phyloP scores from a whole-genome alignment of 2,888 invertebrate species.

The Tenthredo mesomela region DNA sequence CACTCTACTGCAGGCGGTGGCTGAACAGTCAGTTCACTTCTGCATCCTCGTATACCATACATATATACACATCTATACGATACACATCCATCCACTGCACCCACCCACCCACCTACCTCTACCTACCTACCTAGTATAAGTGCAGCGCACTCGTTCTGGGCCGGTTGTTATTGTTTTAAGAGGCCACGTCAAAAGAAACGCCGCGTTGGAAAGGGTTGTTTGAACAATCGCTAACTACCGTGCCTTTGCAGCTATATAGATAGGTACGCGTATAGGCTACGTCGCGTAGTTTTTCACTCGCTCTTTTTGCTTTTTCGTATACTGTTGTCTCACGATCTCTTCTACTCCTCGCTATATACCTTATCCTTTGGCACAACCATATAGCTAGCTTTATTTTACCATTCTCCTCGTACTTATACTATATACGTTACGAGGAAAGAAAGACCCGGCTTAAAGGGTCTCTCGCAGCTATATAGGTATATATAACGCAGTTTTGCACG shows the following conservation, averaged over 20 bases:
- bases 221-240: constrained; percentile 53
- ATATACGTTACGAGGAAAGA: background rate
- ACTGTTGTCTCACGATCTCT: constrained; percentile 45
- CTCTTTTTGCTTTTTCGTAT: background rate
- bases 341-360: background rate
- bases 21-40: background rate
- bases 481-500: background rate
- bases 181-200: constrained; percentile 49
- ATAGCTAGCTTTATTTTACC: background rate
- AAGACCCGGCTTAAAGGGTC: background rate
- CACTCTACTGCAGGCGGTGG: background rate
- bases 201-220: constrained; percentile 49
- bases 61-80: background rate
- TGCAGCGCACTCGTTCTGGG: constrained; percentile 8
- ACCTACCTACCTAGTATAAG: background rate
- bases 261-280: background rate
- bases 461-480: background rate
- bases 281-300: background rate
- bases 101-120: background rate
- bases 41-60: background rate
- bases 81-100: background rate
- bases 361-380: background rate
- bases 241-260: background rate
- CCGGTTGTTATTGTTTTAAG: constrained; percentile 53
- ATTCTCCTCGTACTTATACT: background rate